Evolutionary conservation across 2,888 invertebrate species (phyloP), one percentile per base, ranked within the genome.

Genomic region (Chironomus riparius): DNA sequence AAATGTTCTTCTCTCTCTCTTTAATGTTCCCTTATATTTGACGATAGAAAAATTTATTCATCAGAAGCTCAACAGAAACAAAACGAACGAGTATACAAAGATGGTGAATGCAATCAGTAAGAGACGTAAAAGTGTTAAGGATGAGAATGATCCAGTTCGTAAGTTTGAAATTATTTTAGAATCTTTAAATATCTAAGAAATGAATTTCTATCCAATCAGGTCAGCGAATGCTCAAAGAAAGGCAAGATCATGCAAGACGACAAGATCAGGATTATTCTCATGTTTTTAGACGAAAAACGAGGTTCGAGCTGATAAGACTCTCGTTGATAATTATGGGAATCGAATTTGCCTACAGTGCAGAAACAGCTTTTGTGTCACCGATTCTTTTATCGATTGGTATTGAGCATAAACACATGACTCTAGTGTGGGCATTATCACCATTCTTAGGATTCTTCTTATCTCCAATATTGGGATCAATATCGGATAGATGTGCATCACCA

Each of bases 341-440:
- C 10, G 72, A 72, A 80, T 87, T 90, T 78, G 88, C 89, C 68
- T 90, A 90, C 80, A 87, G 89, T 0, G 89, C 89, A 0, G 89
- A 90, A 81, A 90, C 89, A 1, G 89, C 89, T 0, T 89, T 89
- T 79, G 89, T 89, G 0, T 88, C 87, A 12, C 89, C 89, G 6
- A 88, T 88, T 68, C 82, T 90, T 4, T 83, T 89, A 2, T 86
- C 87, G 79, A 85, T 89, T 68, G 87, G 89, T 4, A 85, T 90
- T n/a, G 86, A 86, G 68, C 87, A 88, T 78, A 82, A 77, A 22
- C 85, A 86, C 78, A 89, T 89, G 87, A 87, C 88, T 13, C 82
- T 85, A 82, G 83, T 84, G 12, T 85, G 85, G 85, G 84, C 83
- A 5, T 68, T 85, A 18, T 84, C 85, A 28, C 85, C 85, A 0